Conservation (phyloP, 2,113 vertebrate genomes). For the Pica pica region DNA sequence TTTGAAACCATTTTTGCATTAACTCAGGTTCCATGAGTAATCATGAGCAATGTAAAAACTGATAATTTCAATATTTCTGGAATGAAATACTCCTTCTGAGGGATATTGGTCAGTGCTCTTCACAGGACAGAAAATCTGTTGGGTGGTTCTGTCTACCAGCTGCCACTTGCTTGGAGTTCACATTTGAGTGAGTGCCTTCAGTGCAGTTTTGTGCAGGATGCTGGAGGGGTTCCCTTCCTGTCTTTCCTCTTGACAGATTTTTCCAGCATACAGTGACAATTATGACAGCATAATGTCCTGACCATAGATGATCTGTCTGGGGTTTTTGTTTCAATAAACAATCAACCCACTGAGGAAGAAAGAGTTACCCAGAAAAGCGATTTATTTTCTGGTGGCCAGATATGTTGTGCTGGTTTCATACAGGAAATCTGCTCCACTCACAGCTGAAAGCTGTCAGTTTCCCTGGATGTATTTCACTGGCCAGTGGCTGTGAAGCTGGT, state of each 20-base stretch:
- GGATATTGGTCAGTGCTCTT: not conserved
- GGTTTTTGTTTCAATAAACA: not conserved
- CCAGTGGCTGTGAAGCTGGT: not conserved
- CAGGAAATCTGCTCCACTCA: not conserved
- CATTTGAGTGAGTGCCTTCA: not conserved
- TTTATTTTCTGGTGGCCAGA: not conserved
- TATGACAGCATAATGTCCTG: not conserved
- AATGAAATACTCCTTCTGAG: not conserved
- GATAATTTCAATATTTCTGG: not conserved
- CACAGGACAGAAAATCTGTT: not conserved
- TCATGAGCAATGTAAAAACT: not conserved
- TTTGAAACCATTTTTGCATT: not conserved
- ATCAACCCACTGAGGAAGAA: not conserved
- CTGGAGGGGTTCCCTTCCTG: not conserved
- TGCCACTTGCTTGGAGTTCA: not conserved
- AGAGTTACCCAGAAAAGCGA: not conserved
- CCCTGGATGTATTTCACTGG: not conserved
- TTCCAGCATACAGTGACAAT: not conserved
- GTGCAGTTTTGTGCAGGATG: not conserved
- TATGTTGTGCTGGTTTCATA: not conserved
- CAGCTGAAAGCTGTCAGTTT: not conserved
- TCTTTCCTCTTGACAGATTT: not conserved
- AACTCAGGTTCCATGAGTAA: not conserved
- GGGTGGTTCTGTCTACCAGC: not conserved
- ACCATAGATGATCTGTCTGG: not conserved